These are phyloP conservation scores for Corythornis vintsioides DNA, from an alignment of 2,113 vertebrate genomes.

Conservation along the genomic window DNA sequence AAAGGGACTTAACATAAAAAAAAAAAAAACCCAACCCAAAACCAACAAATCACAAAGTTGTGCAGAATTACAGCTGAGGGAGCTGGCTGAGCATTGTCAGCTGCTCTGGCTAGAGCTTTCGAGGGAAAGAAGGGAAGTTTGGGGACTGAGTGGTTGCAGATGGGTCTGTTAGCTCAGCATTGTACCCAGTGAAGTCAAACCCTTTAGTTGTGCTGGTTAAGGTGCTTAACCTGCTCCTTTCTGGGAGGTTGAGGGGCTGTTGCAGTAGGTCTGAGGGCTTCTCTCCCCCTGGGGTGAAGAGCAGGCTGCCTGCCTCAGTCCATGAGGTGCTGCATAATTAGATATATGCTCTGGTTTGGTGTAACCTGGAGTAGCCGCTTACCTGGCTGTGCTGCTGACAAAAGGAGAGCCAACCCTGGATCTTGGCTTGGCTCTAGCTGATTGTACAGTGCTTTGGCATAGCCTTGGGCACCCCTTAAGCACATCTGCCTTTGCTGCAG, in stretches of 20 bases:
- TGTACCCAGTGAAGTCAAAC: background rate
- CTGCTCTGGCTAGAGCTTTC: background rate
- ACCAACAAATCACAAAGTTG: background rate
- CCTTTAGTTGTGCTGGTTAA: background rate
- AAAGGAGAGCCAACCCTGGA: background rate
- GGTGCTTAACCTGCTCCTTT: background rate
- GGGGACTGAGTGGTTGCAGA: background rate
- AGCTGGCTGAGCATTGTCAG: background rate
- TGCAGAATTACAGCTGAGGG: background rate
- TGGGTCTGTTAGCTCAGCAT: background rate
- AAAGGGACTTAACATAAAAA: background rate
- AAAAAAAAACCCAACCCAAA: background rate
- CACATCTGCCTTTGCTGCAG: background rate
- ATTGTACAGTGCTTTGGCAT: background rate
- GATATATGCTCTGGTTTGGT: background rate
- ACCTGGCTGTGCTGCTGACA: background rate
- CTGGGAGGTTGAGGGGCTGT: background rate
- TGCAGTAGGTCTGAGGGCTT: background rate
- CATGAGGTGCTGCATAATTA: accelerated
- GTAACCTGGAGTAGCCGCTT: background rate
- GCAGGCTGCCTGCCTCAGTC: accelerated
- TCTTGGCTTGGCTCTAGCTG: too few relatives aligned
- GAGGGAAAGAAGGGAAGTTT: background rate
- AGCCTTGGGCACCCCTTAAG: background rate
- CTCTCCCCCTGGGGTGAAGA: background rate